Conservation (phyloP, 2,888 invertebrate genomes). For the Tromatobia lineatoria region DNA sequence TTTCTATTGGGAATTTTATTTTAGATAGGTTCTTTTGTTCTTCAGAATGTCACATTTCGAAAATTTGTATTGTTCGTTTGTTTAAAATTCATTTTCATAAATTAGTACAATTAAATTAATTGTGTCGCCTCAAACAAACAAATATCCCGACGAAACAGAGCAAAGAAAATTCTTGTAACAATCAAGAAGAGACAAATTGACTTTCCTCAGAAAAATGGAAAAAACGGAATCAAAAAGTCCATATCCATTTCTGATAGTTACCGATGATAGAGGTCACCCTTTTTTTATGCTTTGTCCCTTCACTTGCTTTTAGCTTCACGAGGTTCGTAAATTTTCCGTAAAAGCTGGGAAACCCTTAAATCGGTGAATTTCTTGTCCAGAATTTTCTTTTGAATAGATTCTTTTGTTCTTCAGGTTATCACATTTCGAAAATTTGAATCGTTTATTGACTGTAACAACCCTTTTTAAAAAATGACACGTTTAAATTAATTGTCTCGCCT, state of each 20-base stretch:
- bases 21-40: too few species aligned
- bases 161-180: neutral
- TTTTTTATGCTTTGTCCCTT: constrained; percentile 14
- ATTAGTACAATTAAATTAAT: neutral
- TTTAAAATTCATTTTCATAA: too few species aligned
- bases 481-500: neutral
- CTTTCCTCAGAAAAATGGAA: constrained; percentile 13
- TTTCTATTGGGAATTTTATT: too few species aligned
- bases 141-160: neutral
- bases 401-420: too few species aligned
- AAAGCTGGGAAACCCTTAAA: constrained; percentile 10
- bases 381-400: too few species aligned
- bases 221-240: constrained; percentile 1
- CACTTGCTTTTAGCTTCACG: constrained; percentile 13
- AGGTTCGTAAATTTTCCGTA: constrained; percentile 50
- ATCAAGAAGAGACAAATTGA: constrained; percentile 27
- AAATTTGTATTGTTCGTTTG: too few species aligned
- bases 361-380: too few species aligned
- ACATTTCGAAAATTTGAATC: too few species aligned
- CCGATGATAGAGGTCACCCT: neutral
- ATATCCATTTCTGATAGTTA: neutral
- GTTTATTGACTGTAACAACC: too few species aligned
- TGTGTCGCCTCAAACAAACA: neutral
- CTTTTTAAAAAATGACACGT: too few species aligned
- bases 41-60: too few species aligned